Conservation (phyloP, 2,888 invertebrate species). For the Laothoe populi region DNA sequence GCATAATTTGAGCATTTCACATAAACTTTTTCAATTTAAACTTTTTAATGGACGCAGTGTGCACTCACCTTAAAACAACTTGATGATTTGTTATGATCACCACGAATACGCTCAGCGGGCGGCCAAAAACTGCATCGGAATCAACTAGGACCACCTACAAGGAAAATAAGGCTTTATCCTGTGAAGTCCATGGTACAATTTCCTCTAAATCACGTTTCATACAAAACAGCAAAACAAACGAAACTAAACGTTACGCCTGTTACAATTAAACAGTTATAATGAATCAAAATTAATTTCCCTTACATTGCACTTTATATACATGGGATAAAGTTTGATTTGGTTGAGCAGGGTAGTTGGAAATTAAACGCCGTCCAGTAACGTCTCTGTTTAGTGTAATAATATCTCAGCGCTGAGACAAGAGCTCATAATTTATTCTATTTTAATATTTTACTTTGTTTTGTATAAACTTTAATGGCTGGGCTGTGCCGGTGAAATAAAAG, state of each 20-base stretch:
- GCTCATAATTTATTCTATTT: conserved; percentile 76
- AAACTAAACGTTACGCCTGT: conserved; percentile 73
- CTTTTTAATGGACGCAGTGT: conserved; percentile 30
- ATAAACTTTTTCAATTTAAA: conserved; percentile 24
- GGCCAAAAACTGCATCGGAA: conserved; percentile 72
- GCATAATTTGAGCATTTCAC: conserved; percentile 12
- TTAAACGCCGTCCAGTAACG: conserved; percentile 67
- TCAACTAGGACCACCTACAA: conserved; percentile 40
- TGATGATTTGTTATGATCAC: conserved; percentile 81
- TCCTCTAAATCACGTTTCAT: conserved; percentile 38
- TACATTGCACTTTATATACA: conserved; percentile 41
- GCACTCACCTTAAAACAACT: conserved; percentile 50
- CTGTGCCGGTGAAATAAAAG: neutral
- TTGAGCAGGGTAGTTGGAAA: conserved; percentile 45
- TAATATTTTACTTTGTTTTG: conserved; percentile 31
- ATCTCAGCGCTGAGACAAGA: conserved; percentile 73
- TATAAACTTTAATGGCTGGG: conserved; percentile 8
- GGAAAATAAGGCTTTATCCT: conserved; percentile 52
- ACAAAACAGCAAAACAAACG: conserved; percentile 74
- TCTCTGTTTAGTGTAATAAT: conserved; percentile 72
- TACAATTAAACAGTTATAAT: conserved; percentile 79
- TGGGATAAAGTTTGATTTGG: conserved; percentile 44
- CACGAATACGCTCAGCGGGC: conserved; percentile 71
- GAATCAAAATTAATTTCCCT: conserved; percentile 30
- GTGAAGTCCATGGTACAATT: conserved; percentile 42